Base-by-base conservation (phyloP, 2,797 vertebrate genomes). In the Muscicapa striata region DNA sequence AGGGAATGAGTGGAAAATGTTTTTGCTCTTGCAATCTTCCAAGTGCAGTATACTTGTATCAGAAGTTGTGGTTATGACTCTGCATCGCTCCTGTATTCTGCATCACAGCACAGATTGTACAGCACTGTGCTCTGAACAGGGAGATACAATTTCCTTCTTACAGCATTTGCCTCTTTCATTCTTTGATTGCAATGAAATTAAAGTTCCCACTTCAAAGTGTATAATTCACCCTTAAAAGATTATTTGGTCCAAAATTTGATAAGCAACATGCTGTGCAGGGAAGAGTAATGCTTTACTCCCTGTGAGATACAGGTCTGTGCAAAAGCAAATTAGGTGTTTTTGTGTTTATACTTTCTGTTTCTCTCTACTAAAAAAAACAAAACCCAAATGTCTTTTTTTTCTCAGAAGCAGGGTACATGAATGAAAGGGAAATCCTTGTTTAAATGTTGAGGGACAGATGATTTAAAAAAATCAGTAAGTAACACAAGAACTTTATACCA, bases 391-490 rank as follows among this genome's bases (percentile, higher is more conserved):
- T 16, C 5, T 72, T 52, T 81, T 48, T 82, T 75, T 67, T 64
- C 54, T 7, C 34, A 61, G 41, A 11, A 52, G 26, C 19, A 26
- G 15, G 64, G 23, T 55, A 52, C 16, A 21, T 27, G 2, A 78
- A 52, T 1, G 0, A 59, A 80, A 32, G 6, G 10, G 3, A 52
- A 75, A 78, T n/a, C 15, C 6, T 54, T 54, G 5, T 75, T 58
- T 54, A 75, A 55, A 63, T 82, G 15, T 6, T 27, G 5, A 36
- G 45, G 14, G 8, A 61, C 6, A 18, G 18, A 48, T 68, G 9
- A 13, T 48, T 46, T 9, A 9, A 70, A 61, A 55, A 52, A 46
- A 8, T 6, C 13, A 22, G 0, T 29, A 43, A 22, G 0, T 29
- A 43, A 38, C 34, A 12, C 23, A 6, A 6, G 38, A 61, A 30